phyloP scores from a whole-genome alignment of 2,797 vertebrate genomes.

The Macroramphosus scolopax region DNA sequence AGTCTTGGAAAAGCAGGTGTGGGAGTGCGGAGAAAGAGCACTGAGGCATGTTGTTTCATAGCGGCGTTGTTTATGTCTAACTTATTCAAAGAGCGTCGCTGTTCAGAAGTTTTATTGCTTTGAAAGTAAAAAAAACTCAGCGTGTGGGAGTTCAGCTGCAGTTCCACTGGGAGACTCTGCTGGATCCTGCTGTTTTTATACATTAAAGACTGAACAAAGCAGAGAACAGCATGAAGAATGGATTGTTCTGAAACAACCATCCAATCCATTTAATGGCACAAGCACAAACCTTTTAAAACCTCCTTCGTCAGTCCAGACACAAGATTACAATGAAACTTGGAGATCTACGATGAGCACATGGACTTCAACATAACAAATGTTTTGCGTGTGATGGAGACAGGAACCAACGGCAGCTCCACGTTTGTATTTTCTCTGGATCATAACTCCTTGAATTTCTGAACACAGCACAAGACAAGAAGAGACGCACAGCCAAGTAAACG shows the following conservation, averaged over 20 bases:
- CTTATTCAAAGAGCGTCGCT: slow-evolving; percentile 31
- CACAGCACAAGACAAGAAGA: slow-evolving; percentile 3
- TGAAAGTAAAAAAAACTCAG: too few species aligned
- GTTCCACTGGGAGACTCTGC: slow-evolving; percentile 28
- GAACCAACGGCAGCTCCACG: slow-evolving; percentile 14
- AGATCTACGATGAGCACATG: too few species aligned
- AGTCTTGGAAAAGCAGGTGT: slow-evolving; percentile 32
- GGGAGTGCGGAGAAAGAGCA: slow-evolving; percentile 27
- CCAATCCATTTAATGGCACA: slow-evolving; percentile 17
- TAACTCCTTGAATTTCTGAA: slow-evolving; percentile 29
- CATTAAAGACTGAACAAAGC: slow-evolving; percentile 10
- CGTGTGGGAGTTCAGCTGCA: slow-evolving; percentile 32
- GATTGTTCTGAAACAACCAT: slow-evolving; percentile 12
- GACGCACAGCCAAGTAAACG: slow-evolving; percentile 23
- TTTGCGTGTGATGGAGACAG: slow-evolving; percentile 36
- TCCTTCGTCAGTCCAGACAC: too few species aligned
- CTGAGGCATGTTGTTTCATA: slow-evolving; percentile 37
- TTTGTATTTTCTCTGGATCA: slow-evolving; percentile 37
- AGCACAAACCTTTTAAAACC: slow-evolving; percentile 27
- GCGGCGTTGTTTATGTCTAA: slow-evolving; percentile 37
- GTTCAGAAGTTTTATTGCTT: too few species aligned
- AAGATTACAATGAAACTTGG: too few species aligned
- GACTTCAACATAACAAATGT: too few species aligned
- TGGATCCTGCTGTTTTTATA: slow-evolving; percentile 16
- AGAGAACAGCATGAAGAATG: neutral